Conservation (phyloP, 2,797 vertebrate genomes). For the Synaphobranchus kaupii region DNA sequence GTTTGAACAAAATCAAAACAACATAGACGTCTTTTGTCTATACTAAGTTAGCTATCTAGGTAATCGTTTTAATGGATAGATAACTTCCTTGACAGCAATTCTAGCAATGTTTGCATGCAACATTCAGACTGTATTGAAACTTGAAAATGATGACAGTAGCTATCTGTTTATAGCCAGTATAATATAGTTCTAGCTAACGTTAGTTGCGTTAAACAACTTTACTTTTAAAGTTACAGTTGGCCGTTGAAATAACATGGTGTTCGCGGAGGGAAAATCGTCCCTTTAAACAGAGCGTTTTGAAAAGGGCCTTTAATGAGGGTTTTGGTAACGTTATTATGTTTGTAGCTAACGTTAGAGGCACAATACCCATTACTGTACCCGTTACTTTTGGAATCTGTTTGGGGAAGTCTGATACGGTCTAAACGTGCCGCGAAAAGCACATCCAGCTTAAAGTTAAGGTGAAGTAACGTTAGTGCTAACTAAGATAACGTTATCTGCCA, state of each 20-base stretch:
- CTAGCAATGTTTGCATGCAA: not conserved
- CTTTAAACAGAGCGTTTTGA: too few species aligned
- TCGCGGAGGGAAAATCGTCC: too few species aligned
- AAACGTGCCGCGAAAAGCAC: not conserved
- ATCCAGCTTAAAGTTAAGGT: not conserved
- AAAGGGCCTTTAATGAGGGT: too few species aligned
- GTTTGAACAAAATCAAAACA: not conserved
- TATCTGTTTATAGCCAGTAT: not conserved
- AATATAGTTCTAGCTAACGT: not conserved
- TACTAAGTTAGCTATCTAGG: not conserved
- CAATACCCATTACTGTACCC: too few species aligned
- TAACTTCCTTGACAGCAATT: not conserved
- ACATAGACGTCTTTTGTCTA: not conserved
- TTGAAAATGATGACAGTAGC: not conserved
- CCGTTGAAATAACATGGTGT: not conserved
- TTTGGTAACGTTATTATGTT: too few species aligned
- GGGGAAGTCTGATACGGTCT: not conserved
- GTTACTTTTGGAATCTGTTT: too few species aligned
- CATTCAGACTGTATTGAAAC: not conserved
- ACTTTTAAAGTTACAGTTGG: not conserved
- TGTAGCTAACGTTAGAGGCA: too few species aligned
- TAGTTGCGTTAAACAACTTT: not conserved
- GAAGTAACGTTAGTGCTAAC: not conserved
- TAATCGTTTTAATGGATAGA: not conserved
- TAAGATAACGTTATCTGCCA: not conserved